Evolutionary conservation across 2,113 vertebrate genomes (phyloP).

Genomic region (Pyrgilauda ruficollis): DNA sequence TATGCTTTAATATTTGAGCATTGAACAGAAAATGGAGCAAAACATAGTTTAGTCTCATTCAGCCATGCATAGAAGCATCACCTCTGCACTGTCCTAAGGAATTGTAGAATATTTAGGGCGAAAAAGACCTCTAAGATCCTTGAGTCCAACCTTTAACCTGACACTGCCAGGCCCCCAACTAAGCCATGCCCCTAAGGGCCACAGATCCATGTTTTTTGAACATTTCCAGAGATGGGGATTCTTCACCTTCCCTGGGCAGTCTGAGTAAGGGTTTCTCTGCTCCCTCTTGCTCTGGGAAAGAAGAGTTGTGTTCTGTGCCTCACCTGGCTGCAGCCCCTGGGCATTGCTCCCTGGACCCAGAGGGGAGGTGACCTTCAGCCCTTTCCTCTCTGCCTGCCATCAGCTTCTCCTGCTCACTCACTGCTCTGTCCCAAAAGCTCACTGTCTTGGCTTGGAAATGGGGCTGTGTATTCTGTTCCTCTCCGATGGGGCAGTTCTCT

Average conservation of each 20-base stretch:
- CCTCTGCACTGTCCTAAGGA: background rate
- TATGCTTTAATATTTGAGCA: background rate
- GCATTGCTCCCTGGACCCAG: accelerated
- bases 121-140: background rate
- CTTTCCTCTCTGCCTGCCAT: background rate
- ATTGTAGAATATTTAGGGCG: background rate
- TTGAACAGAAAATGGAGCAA: background rate
- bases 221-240: background rate
- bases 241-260: background rate
- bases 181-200: background rate
- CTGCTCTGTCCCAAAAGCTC: accelerated
- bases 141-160: background rate
- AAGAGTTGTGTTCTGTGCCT: background rate
- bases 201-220: too few relatives aligned
- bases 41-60: background rate
- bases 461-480: background rate
- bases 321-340: background rate
- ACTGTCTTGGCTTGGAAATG: background rate
- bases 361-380: background rate
- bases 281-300: too few relatives aligned
- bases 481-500: too few relatives aligned
- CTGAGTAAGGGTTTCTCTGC: background rate
- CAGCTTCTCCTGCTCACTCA: accelerated
- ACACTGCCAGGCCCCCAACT: background rate
- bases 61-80: background rate